phyloP scores from a whole-genome alignment of 2,113 vertebrate genomes.

The Ctenodactylus gundi region DNA sequence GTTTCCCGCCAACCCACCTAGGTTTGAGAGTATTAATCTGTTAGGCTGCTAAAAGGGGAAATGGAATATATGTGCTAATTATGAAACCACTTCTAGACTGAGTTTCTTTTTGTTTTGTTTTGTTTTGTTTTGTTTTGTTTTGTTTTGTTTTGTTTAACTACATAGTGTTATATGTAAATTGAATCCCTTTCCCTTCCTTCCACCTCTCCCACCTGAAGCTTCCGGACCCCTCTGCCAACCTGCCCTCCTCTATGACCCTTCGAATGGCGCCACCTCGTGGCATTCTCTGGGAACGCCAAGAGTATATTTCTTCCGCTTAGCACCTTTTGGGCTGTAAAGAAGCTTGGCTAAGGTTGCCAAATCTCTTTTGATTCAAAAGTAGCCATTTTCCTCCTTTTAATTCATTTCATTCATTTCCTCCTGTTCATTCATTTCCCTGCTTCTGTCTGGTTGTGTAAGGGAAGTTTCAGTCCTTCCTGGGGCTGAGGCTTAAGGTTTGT shows the following conservation, averaged over 20 bases:
- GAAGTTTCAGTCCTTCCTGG: neutral
- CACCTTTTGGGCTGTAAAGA: neutral
- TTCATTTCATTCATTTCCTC: neutral
- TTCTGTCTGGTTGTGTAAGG: neutral
- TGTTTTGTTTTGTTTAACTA: too few relatives aligned
- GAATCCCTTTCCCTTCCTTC: rapidly evolving
- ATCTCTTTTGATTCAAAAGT: neutral
- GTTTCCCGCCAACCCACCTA: too few relatives aligned
- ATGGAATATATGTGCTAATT: neutral
- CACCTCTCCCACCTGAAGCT: rapidly evolving
- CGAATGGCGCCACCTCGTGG: neutral
- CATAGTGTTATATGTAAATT: too few relatives aligned
- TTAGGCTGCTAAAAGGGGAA: neutral
- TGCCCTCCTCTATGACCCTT: neutral
- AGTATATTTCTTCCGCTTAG: rapidly evolving
- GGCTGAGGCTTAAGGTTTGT: neutral
- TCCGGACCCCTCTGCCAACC: rapidly evolving
- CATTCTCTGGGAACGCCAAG: neutral
- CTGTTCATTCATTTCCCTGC: neutral
- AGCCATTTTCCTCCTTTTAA: neutral
- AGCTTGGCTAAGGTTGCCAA: neutral
- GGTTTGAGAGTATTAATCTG: neutral
- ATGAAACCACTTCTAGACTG: neutral
- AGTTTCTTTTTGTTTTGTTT: too few relatives aligned
- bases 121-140: too few relatives aligned